Conservation (phyloP, 1,140 invertebrate species). For the Bradysia coprophila region DNA sequence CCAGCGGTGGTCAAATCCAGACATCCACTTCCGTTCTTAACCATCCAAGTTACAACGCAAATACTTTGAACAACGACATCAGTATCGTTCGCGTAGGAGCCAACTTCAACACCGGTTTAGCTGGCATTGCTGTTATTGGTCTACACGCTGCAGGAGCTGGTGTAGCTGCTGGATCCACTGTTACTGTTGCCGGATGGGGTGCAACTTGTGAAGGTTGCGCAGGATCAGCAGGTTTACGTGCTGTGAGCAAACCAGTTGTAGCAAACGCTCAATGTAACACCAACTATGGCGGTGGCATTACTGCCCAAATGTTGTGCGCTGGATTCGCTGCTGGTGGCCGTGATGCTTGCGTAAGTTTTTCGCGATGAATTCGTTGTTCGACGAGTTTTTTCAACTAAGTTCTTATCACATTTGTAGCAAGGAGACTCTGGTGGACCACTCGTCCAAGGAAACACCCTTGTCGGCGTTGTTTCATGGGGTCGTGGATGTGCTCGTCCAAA, state of each 20-base stretch:
- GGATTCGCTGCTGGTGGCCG: background rate
- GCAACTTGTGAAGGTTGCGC: constrained; percentile 15
- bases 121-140: too few species aligned
- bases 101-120: constrained; percentile 16
- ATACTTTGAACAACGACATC: constrained; percentile 22
- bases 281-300: background rate
- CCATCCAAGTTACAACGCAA: constrained; percentile 27
- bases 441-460: constrained; percentile 43
- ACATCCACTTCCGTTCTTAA: constrained; percentile 21
- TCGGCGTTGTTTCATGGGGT: too few species aligned
- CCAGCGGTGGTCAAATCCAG: constrained; percentile 26
- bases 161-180: constrained; percentile 15
- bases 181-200: constrained; percentile 27
- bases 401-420: too few species aligned
- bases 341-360: constrained; percentile 1
- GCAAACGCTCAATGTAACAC: constrained; percentile 2
- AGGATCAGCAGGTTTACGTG: background rate
- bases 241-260: background rate
- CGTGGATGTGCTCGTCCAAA: too few species aligned
- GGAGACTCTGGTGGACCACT: constrained; percentile 26
- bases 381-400: too few species aligned
- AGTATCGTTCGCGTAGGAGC: constrained; percentile 20
- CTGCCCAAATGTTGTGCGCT: constrained; percentile 1
- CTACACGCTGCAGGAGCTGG: constrained; percentile 12
- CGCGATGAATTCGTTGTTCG: too few species aligned